Evolutionary conservation across 2,113 vertebrate species (phyloP), one percentile per base, ranked within the genome.

Genomic region (Oreochromis aureus): DNA sequence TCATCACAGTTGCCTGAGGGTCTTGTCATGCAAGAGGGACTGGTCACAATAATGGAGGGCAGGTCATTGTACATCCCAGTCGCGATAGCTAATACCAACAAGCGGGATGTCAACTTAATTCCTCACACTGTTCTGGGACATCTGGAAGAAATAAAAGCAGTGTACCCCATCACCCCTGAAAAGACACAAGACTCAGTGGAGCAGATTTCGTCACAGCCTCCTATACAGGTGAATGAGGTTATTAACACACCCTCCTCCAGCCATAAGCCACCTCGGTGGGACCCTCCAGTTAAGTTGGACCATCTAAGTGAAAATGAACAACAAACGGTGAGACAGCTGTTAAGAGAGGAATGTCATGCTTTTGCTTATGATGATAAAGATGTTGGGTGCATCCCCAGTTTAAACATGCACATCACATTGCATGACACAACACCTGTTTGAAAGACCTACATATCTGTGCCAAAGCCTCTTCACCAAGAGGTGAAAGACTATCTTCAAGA

Each of bases 241-340:
- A 24, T 15, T 1, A 69, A 36, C 61, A 39, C 15, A n/a, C 10
- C 36, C 11, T 22, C 0, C 18, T 12, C 0, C 10, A 41, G n/a
- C 36, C 63, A 71, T 22, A 0, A 0, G 19, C 44, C 0, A 32
- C 24, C 71, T 51, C 73, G 32, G 46, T 78, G 16, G 44, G 44
- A 51, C 16, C 2, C 71, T 30, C 41, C 24, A 18, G 44, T 51
- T 27, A 78, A 51, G 3, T 18, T 30, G 16, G 71, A 30, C 22
- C 56, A 59, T 13, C 24, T 58, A 10, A 27, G 22, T 9, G 12
- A 27, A 11, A 24, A 58, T 10, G 4, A 58, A 11, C 55, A 58
- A 6, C 10, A 58, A 8, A 58, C 3, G 2, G 24, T 58, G 22
- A 58, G 10, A 27, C 55, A 58, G 22, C 10, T 58, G 4, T 13